phyloP scores from a whole-genome alignment of 2,797 vertebrate species.

The Onychomys leucogaster region DNA sequence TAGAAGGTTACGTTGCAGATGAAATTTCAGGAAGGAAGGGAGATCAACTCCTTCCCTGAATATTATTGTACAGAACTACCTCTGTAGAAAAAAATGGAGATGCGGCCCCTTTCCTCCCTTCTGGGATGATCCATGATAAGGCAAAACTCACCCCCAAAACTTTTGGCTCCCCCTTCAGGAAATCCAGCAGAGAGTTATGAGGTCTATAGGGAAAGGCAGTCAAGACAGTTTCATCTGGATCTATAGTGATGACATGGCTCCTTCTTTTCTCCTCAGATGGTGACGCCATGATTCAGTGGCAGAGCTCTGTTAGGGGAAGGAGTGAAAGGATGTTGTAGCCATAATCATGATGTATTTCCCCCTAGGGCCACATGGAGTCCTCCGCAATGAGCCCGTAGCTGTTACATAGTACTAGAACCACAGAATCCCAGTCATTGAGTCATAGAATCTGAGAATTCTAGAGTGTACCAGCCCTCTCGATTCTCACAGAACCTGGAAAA shows the following conservation, averaged over 20 bases:
- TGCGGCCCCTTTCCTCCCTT: background rate
- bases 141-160: slow-evolving; percentile 76
- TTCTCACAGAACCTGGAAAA: background rate
- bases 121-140: background rate
- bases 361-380: slow-evolving; percentile 34
- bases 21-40: background rate
- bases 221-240: slow-evolving; percentile 31
- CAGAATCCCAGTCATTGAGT: slow-evolving; percentile 66
- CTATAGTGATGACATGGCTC: background rate
- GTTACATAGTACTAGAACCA: slow-evolving; percentile 16
- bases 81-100: background rate
- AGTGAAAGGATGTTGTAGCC: background rate
- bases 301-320: background rate
- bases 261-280: background rate
- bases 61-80: background rate
- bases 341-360: slow-evolving; percentile 28
- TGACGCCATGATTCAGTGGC: slow-evolving; percentile 59
- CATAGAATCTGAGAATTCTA: slow-evolving; percentile 76
- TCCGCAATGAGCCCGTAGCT: background rate
- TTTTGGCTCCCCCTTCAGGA: slow-evolving; percentile 76
- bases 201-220: slow-evolving; percentile 70
- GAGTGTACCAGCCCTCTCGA: background rate
- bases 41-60: background rate
- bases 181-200: slow-evolving; percentile 65
- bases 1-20: background rate